phyloP scores from a whole-genome alignment of 2,888 invertebrate genomes.

The Antheraea yamamai region DNA sequence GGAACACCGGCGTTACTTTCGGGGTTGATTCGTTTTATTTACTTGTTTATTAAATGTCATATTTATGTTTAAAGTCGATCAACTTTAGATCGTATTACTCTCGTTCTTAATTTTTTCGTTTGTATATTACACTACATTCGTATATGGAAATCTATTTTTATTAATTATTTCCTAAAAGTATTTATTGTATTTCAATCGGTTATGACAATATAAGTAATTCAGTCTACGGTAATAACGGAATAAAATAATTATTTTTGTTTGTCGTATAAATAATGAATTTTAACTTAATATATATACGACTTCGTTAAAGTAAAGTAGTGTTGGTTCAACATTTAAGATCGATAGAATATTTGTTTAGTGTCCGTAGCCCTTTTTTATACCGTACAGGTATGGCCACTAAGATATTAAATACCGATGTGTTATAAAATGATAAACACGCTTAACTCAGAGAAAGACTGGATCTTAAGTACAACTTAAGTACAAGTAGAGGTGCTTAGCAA shows the following conservation, averaged over 20 bases:
- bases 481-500: no score
- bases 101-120: neutral
- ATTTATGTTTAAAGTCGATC: conserved; percentile 18
- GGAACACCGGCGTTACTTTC: conserved; percentile 44
- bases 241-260: neutral
- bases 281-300: no score
- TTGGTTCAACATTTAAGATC: neutral
- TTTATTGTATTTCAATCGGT: neutral
- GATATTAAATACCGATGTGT: no score
- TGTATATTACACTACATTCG: neutral
- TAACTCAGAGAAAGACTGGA: no score
- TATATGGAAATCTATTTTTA: neutral
- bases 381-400: no score
- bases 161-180: neutral
- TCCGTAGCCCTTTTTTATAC: no score
- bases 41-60: conserved; percentile 41
- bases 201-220: neutral
- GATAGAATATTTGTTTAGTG: neutral
- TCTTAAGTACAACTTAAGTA: no score
- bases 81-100: neutral
- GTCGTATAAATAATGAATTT: no score
- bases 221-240: neutral
- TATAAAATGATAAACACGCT: no score
- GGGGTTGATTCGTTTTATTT: conserved; percentile 43
- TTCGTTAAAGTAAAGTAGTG: no score